Evolutionary conservation across 2,113 vertebrate genomes (phyloP).

Genomic region (Neoarius graeffei): DNA sequence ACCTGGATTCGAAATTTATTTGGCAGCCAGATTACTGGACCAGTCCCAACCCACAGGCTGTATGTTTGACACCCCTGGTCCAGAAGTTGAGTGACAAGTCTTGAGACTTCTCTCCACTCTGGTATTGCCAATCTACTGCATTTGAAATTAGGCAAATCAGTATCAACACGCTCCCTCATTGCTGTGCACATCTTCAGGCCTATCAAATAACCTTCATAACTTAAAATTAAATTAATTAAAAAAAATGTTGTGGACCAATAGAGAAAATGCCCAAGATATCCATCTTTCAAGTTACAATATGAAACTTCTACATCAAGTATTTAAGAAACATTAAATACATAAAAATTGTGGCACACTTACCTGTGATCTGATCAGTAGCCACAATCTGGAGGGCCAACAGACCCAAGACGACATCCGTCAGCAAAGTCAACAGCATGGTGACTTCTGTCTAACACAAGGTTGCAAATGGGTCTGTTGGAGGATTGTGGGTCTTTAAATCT

Average conservation of each 20-base stretch:
- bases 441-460: neutral
- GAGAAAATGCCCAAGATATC: neutral
- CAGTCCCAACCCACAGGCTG: neutral
- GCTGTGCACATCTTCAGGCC: neutral
- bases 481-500: slow-evolving; percentile 23
- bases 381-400: slow-evolving; percentile 51
- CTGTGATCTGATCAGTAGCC: slow-evolving; percentile 50
- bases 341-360: slow-evolving; percentile 54
- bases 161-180: neutral
- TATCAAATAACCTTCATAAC: neutral
- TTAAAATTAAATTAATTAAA: neutral
- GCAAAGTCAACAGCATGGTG: neutral
- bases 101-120: neutral
- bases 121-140: neutral
- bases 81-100: neutral
- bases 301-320: neutral
- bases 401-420: slow-evolving; percentile 53
- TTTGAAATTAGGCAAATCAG: neutral
- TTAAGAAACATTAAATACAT: too few relatives aligned
- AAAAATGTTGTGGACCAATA: neutral
- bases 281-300: neutral
- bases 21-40: neutral
- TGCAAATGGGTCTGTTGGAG: neutral
- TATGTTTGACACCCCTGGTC: neutral
- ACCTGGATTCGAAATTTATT: neutral